Base-by-base conservation (phyloP, 1,140 invertebrate genomes). In the Dendroctonus ponderosae region DNA sequence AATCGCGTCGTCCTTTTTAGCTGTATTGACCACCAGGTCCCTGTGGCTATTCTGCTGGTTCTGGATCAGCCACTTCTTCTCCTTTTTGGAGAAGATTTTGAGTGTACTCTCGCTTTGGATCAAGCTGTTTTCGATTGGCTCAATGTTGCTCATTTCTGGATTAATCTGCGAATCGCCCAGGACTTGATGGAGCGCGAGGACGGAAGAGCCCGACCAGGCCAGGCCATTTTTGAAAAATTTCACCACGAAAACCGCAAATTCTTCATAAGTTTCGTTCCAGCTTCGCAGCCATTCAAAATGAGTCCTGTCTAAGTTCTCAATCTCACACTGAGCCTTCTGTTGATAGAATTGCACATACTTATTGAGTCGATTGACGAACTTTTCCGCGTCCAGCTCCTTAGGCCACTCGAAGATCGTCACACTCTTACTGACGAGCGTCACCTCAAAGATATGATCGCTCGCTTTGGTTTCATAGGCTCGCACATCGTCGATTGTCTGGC, bases 291-390 rank as follows among this genome's bases (percentile, higher is more conserved):
- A 67, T 11, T 67, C 65, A 9, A 61, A 62, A 37, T 67, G 58
- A 14, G 54, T 54, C 14, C 41, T n/a, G 7, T 41, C 58, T 59
- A 67, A 39, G 44, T 12, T 39, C 8, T 61, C 65, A 9, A 62
- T 62, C 39, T 67, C 65, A 15, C 42, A 14, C 11, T 62, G 57
- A 8, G 65, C 65, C 14, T 67, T 67, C 26, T 67, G 65, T 26
- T 62, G 57, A 44, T 67, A 67, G 54, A 67, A 68, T 40, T 68
- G 43, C 49, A 68, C 26, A 41, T 68, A 68, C 40, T 68, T 68
- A 40, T 68, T 51, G 0, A 68, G 52, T 62, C 57, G 62, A 0
- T 26, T 6, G 6, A 62, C 49, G 37, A 57, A 62, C 38, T 68
- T 62, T 49, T 62, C 52, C 0, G 41, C 53, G 14, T 68, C 60